Base-by-base conservation (phyloP, 2,797 vertebrate genomes). In the Pempheris klunzingeri region DNA sequence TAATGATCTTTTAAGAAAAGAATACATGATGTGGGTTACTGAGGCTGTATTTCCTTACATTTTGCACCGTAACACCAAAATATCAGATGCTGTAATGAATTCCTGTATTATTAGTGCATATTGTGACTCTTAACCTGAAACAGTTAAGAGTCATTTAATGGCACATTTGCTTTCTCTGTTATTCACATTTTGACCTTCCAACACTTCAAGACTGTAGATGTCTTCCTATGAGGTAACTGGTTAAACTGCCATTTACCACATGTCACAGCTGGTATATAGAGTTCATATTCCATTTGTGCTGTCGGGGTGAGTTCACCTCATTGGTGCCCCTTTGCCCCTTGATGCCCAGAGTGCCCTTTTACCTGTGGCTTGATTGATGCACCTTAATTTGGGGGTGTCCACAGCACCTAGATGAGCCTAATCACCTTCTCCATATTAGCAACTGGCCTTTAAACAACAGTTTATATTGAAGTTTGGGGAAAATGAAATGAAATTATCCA, bases 1-100 rank as follows among this genome's bases (percentile, higher is more conserved):
- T 52, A 62, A 59, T 17, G 44, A 57, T 66, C 11, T 34, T 52
- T 11, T n/a, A 20, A 65, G 52, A 30, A 36, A 69, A 32, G 3
- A 50, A 24, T 3, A 22, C 36, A 46, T n/a, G 50, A 20, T 24
- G 34, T 28, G 20, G 0, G 32, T 28, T 44, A 20, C 11, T 9
- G 17, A 55, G 47, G 12, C 10, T 69, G 20, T 14, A 32, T 67
- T 50, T 14, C 15, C 1, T 62, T 18, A 55, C 22, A 46, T 54
- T 22, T 55, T 34, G 20, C 28, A 73, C 41, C 22, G 14, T 4
- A n/a, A 32, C 9, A 43, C 9, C 11, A 3, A 52, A 17, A 32
- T 32, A 50, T 13, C 34, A 64, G 34, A 50, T 22, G 13, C 12
- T 59, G 39, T 24, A 10, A 44, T 69, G 18, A 28, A 26, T 55